Base-by-base conservation (phyloP, 2,888 invertebrate genomes). In the Drosophila meridionalis region DNA sequence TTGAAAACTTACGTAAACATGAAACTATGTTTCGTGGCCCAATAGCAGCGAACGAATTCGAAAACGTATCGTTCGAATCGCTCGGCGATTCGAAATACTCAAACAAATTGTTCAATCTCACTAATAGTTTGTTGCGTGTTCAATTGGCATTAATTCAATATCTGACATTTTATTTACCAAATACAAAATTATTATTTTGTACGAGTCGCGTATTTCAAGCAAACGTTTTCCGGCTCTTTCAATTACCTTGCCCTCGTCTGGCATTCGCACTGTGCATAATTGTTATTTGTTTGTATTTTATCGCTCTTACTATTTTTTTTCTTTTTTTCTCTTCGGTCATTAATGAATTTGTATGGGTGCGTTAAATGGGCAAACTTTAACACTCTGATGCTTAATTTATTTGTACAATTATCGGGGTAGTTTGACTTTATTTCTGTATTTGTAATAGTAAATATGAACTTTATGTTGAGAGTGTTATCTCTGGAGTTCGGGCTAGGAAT, bases 91-190 rank as follows among this genome's bases (percentile, higher is more conserved):
- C 50, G 32, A 32, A 45, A 53, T 52, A 65, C 43, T 58, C 48
- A 55, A 38, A 56, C 26, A 26, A 67, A 63, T 69, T 66, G 69
- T 83, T 83, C 72, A 87, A 85, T 85, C 83, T 53, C 58, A 50
- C 86, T 88, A 87, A 85, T 74, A 85, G 86, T 85, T 76, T 83
- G 59, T 83, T 85, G 85, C 85, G 85, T 85, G 85, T 65, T 72
- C 63, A 69, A 76, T 80, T 78, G 78, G 82, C 80, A 85, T 87
- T 81, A 80, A 70, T 80, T 74, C 71, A 73, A 79, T 66, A 77
- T 72, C 71, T 69, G 80, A 69, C 83, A 73, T 77, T 81, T 85
- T 70, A 77, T 81, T 87, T 78, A 72, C 62, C 77, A 75, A 85
- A 87, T 65, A 84, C 80, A 78, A 84, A 82, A 78, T 78, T 66